A percentile compares a stretch with the other conserved stretches of the same genome.
Evolutionary conservation across 2,888 invertebrate genomes (phyloP).

Genomic region (Orthosia incerta): DNA sequence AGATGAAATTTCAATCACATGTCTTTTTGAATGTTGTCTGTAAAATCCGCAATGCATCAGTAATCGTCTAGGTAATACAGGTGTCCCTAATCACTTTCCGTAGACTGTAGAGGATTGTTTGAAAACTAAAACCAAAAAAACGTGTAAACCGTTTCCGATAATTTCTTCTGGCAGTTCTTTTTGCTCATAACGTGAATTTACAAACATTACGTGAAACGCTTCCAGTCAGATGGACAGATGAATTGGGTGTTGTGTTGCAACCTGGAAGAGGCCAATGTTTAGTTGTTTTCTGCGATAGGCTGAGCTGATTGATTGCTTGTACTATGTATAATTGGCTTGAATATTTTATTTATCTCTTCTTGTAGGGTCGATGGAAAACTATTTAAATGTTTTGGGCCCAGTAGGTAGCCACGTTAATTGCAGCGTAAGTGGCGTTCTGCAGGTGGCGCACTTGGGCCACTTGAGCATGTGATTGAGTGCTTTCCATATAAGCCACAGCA

Average conservation of each 20-base stretch:
- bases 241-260: background rate
- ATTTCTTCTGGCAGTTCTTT: background rate
- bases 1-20: background rate
- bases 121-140: background rate
- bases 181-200: constrained; percentile 17
- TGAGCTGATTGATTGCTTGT: background rate
- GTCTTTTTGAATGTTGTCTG: background rate
- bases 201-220: constrained; percentile 17
- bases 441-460: no score
- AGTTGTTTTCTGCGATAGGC: no score
- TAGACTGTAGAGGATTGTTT: background rate
- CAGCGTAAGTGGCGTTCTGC: no score
- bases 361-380: no score
- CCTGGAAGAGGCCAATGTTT: background rate
- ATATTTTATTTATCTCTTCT: no score
- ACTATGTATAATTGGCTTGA: no score
- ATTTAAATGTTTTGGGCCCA: no score
- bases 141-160: background rate
- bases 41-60: background rate
- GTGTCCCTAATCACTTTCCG: background rate
- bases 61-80: background rate
- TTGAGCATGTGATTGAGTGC: no score
- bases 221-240: background rate
- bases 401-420: no score
- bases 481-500: no score